Evolutionary conservation across 2,888 invertebrate species (phyloP), one percentile per base, ranked within the genome.

Genomic region (Cataglyphis rosenhaueri): DNA sequence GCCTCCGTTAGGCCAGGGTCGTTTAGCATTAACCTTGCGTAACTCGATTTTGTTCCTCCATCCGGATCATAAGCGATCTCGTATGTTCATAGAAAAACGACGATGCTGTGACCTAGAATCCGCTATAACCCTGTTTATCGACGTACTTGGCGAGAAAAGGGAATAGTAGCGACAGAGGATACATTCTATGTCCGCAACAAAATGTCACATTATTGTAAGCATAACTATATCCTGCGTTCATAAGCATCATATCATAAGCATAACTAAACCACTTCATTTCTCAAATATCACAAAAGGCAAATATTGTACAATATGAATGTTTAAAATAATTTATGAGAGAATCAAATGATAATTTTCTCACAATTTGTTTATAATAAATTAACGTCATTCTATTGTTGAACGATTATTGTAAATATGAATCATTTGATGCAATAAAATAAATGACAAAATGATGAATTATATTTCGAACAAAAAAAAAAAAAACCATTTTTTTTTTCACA

Each of bases 1-100:
- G 32, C 44, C 44, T n/a, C 74, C 55, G 41, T 59, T 59, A 44
- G 59, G 71, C 25, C 73, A 57, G 71, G 32, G 29, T 59, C 59
- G 78, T 71, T 79, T 71, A 78, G n/a, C 44, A 32, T 59, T 70
- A 73, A 79, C 57, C 59, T 44, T 32, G 32, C 21, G 32, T 44
- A 73, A 79, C 32, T 59, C 59, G 44, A 71, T 71, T 78, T 78
- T 32, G 29, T 41, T 21, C 44, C 73, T 59, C 59, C 70, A 59
- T 59, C 25, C 21, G 25, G 59, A 70, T 78, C 78, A 59, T 44
- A 78, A 48, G 44, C 70, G 71, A 29, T 70, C n/a, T 25, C 38
- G 29, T 59, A 59, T 70, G 32, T 29, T 25, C 41, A 10, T 21
- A 44, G 59, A 59, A 79, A 71, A 79, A 71, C 68, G 29, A 38